Percentiles rank a stretch among this genome's conserved stretches.
Evolutionary conservation across 2,113 vertebrate species (phyloP).

Genomic region (Notarius quadriscutis): DNA sequence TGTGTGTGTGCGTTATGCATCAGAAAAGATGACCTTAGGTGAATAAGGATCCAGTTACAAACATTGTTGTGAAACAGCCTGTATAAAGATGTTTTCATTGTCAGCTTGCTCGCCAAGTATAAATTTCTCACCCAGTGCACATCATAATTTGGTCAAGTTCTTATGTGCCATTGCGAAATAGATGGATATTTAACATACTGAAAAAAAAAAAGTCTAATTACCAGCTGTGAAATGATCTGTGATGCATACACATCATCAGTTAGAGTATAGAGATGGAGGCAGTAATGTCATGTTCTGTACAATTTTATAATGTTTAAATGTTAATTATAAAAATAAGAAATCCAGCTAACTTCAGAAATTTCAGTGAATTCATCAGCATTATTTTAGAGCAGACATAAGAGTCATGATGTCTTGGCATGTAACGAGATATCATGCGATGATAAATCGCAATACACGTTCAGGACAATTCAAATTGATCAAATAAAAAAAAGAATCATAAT

Average conservation of each 20-base stretch:
- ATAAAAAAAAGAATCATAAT: too few relatives aligned
- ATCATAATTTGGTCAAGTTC: not conserved
- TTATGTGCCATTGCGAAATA: not conserved
- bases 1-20: too few relatives aligned
- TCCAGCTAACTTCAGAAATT: not conserved
- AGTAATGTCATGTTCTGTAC: not conserved
- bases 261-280: not conserved
- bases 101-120: not conserved
- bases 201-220: not conserved
- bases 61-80: too few relatives aligned
- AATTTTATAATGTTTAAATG: not conserved
- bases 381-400: not conserved
- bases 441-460: too few relatives aligned
- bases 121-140: not conserved
- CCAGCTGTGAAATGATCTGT: not conserved
- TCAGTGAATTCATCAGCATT: not conserved
- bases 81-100: not conserved
- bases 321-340: not conserved
- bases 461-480: too few relatives aligned
- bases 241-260: not conserved
- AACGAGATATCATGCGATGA: too few relatives aligned
- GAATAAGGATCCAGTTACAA: too few relatives aligned
- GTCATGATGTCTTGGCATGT: too few relatives aligned
- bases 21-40: not conserved
- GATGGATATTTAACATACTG: not conserved